A percentile compares a stretch with the other conserved stretches of the same genome.
Evolutionary conservation across 2,888 invertebrate species (phyloP).

Genomic region (Pristionchus japonicus): DNA sequence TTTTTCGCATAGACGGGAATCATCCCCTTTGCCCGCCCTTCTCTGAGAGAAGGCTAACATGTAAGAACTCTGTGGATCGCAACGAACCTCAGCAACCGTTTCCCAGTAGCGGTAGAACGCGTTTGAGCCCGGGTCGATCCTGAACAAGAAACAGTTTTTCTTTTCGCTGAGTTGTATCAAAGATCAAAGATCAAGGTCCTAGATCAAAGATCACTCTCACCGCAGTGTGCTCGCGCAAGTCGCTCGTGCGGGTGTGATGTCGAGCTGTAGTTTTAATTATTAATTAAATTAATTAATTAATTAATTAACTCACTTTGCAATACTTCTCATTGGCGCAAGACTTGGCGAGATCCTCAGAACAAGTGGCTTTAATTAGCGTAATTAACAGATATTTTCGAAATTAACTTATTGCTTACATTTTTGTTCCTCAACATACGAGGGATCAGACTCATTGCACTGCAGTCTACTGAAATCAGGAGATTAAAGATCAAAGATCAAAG

Average conservation of each 20-base stretch:
- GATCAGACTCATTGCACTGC: background rate
- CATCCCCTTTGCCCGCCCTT: no score
- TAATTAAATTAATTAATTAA: background rate
- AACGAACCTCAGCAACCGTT: background rate
- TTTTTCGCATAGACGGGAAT: no score
- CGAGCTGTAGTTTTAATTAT: background rate
- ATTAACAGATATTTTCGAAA: no score
- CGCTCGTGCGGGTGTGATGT: background rate
- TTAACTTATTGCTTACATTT: no score
- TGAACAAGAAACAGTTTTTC: background rate
- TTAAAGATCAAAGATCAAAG: background rate
- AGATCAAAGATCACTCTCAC: background rate
- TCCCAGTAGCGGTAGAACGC: background rate
- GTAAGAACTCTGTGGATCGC: no score
- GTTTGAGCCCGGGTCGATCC: background rate
- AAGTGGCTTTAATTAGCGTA: background rate
- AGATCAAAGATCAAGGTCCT: background rate
- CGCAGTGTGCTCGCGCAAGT: background rate
- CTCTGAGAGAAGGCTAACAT: no score
- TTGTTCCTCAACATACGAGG: no score
- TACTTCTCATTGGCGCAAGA: background rate
- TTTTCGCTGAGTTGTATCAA: background rate
- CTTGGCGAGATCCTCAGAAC: background rate
- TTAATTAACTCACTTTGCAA: background rate
- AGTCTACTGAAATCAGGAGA: background rate